Evolutionary conservation across 2,113 vertebrate genomes (phyloP).

Genomic region (Micronisus gabar): DNA sequence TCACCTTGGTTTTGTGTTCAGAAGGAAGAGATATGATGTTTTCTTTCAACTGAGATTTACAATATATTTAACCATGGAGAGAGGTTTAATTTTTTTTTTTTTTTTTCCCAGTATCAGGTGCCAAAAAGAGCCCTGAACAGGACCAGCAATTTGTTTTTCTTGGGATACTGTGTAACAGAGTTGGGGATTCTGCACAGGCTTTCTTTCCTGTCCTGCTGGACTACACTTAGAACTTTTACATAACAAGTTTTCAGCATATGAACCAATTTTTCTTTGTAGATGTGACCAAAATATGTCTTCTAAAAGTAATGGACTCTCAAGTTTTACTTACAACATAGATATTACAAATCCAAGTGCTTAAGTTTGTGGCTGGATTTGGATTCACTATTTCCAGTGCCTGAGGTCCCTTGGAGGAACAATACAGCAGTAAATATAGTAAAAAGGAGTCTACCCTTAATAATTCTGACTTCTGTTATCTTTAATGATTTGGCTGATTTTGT

Average conservation of each 20-base stretch:
- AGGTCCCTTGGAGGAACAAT: neutral
- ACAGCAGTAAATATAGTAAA: neutral
- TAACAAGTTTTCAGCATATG: neutral
- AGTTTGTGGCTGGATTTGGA: neutral
- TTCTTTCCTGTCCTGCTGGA: neutral
- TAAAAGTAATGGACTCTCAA: neutral
- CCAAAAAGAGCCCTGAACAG: neutral
- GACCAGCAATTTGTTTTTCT: neutral
- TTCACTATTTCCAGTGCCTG: neutral
- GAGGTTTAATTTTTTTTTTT: rapidly evolving
- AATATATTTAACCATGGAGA: neutral
- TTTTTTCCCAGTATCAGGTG: neutral
- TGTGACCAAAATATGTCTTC: neutral
- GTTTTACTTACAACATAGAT: neutral
- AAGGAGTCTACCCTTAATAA: neutral
- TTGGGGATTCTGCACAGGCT: neutral
- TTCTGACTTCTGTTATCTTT: neutral
- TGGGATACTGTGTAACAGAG: neutral
- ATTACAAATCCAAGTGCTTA: neutral
- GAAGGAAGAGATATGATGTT: neutral
- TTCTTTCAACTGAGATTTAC: neutral
- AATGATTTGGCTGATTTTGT: neutral
- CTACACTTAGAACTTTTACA: neutral
- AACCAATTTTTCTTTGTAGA: neutral
- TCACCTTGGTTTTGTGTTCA: neutral